Evolutionary conservation across 1,140 invertebrate genomes (phyloP).

Genomic region (Eubasilissa regina): DNA sequence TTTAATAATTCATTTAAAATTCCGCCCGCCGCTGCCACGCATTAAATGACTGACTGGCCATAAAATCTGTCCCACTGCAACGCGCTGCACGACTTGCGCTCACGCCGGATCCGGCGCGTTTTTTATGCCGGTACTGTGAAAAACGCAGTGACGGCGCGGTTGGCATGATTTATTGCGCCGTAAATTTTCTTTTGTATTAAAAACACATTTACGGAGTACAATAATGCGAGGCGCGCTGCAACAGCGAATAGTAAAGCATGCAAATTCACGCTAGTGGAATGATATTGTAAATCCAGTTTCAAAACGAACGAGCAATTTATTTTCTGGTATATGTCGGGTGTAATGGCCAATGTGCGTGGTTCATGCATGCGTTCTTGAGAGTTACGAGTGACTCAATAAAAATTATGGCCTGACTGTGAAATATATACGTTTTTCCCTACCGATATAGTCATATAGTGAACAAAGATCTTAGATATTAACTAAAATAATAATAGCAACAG

Average conservation of each 20-base stretch:
- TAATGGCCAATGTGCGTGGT: too few species aligned
- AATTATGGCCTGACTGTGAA: too few species aligned
- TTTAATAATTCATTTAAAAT: too few species aligned
- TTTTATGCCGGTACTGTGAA: slow-evolving; percentile 41
- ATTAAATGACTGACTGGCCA: slow-evolving; percentile 8
- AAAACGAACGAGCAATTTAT: slow-evolving; percentile 8
- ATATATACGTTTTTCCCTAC: too few species aligned
- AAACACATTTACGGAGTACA: slow-evolving; percentile 31
- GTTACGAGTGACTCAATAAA: too few species aligned
- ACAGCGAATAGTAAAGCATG: not conserved
- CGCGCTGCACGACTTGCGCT: not conserved
- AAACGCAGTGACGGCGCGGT: slow-evolving; percentile 42
- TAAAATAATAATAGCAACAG: too few species aligned
- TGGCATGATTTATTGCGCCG: slow-evolving; percentile 50
- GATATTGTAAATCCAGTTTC: not conserved
- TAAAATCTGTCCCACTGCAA: not conserved
- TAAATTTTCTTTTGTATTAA: slow-evolving; percentile 56
- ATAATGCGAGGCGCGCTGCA: slow-evolving; percentile 6
- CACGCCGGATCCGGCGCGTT: slow-evolving; percentile 12
- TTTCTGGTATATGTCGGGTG: not conserved
- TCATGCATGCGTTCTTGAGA: too few species aligned
- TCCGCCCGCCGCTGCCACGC: slow-evolving; percentile 3
- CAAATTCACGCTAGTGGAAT: not conserved
- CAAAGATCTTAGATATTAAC: too few species aligned
- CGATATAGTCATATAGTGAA: too few species aligned